Base-by-base conservation (phyloP, 2,888 invertebrate species). In the Lasius fuliginosus region DNA sequence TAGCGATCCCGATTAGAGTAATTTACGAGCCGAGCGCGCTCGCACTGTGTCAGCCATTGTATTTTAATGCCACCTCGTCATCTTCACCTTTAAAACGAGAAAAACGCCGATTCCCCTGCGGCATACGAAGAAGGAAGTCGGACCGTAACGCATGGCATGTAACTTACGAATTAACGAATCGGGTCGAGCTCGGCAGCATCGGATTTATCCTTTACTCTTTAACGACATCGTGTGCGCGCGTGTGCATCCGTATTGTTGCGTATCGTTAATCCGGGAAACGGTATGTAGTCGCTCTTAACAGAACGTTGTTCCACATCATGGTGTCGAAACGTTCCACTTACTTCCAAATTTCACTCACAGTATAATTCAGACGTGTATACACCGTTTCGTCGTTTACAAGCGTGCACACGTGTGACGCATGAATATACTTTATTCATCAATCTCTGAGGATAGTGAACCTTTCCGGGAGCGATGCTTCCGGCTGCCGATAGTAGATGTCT, bases 1-100 rank as follows among this genome's bases (percentile, higher is more conserved):
- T 94, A 95, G 94, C 93, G 92, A 94, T 94, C 93, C 93, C 94
- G 94, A 94, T 94, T 94, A 94, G 94, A 92, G 93, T 94, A 94
- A 94, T 95, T 94, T 94, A 94, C 93, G 94, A 94, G 93, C 92
- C 90, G 86, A 88, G 92, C 87, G 92, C 91, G 92, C 93, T 93
- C 93, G 92, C 93, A 93, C 92, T 93, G 90, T 93, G 92, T 94
- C 92, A 93, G 93, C 93, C 94, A 95, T 95, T 95, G 94, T 94
- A 94, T 95, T 95, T 94, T 94, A 95, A 95, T 95, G 93, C 89
- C 83, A 77, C 74, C 76, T 73, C 83, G 84, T 81, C 88, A 83
- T 90, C 87, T 86, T 86, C 69, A 74, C 79, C 88, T 84, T 87
- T 86, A 64, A 82, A 67, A 67, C 27, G 82, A 79, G 84, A 84